phyloP scores from a whole-genome alignment of 2,797 vertebrate genomes.

The Poecilia velifera region DNA sequence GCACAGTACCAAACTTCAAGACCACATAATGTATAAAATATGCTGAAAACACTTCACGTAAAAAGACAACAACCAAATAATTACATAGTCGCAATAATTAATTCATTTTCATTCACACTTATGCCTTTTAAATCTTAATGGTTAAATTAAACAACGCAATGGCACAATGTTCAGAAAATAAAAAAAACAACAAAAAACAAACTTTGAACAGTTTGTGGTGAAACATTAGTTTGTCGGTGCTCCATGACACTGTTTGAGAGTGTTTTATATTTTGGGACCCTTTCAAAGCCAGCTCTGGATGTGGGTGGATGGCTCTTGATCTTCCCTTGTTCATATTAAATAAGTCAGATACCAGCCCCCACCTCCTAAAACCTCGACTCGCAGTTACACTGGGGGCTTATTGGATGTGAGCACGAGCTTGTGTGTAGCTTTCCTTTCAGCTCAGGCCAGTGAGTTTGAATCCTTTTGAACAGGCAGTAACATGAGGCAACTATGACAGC shows the following conservation, averaged over 20 bases:
- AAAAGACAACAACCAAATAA: background rate
- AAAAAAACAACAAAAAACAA: background rate
- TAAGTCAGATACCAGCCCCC: constrained; percentile 74
- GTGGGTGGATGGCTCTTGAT: constrained; percentile 75
- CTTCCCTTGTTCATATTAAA: constrained; percentile 77
- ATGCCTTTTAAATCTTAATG: background rate
- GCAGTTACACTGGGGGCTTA: constrained; percentile 61
- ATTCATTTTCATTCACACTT: background rate
- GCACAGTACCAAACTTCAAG: background rate
- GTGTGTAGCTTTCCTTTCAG: constrained; percentile 75
- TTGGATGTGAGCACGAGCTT: constrained; percentile 76
- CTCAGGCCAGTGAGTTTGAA: constrained; percentile 77
- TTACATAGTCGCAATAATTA: background rate
- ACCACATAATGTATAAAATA: background rate
- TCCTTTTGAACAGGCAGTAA: constrained; percentile 79
- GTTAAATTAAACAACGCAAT: background rate
- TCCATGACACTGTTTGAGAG: constrained; percentile 18
- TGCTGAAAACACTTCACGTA: background rate
- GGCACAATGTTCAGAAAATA: background rate
- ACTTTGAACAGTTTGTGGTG: constrained; percentile 10
- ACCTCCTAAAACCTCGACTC: constrained; percentile 65
- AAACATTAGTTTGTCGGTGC: constrained; percentile 11
- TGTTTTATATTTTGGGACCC: constrained; percentile 54
- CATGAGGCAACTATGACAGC: constrained; percentile 76
- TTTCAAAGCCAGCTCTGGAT: constrained; percentile 68